Percentiles rank a stretch among this genome's conserved stretches.
These are phyloP conservation scores for Trididemnum clinides DNA, from an alignment of 23 tunicate genomes.

Conservation along the genomic window DNA sequence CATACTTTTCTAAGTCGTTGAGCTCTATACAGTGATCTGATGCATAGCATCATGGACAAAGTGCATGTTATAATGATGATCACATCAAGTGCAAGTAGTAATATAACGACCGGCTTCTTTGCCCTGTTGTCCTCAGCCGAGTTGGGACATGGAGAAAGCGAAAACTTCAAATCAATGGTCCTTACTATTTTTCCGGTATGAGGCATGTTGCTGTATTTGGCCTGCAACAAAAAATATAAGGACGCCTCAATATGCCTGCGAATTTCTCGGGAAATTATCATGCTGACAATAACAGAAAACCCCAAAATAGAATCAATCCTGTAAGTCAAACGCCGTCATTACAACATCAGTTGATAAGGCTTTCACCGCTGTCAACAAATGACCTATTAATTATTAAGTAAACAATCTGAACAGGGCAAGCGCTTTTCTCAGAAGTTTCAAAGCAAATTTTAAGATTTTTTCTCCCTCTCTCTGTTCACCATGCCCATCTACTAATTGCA, in stretches of 20 bases:
- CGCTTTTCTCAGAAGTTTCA: too few relatives aligned
- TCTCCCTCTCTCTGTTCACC: too few relatives aligned
- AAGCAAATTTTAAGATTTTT: too few relatives aligned
- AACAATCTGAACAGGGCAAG: too few relatives aligned
- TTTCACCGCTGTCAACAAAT: too few relatives aligned
- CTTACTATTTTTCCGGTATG: slow-evolving; percentile 53
- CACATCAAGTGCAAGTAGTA: slow-evolving; percentile 28
- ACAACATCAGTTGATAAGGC: too few relatives aligned
- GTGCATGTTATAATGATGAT: slow-evolving; percentile 51
- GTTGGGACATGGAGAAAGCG: background rate
- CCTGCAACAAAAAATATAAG: background rate
- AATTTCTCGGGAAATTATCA: background rate
- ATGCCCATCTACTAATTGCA: too few relatives aligned
- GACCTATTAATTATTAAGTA: too few relatives aligned
- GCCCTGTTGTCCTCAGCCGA: background rate
- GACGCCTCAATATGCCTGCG: background rate
- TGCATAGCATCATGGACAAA: slow-evolving; percentile 52
- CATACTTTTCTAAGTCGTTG: slow-evolving; percentile 51
- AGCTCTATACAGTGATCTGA: slow-evolving; percentile 61
- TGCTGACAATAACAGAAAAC: too few relatives aligned
- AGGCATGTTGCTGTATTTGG: slow-evolving; percentile 36
- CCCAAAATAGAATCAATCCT: too few relatives aligned
- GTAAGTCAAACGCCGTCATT: too few relatives aligned
- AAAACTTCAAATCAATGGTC: slow-evolving; percentile 18
- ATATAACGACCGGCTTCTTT: background rate